Evolutionary conservation across 2,888 invertebrate genomes (phyloP).

Genomic region (Drosophila suboccidentalis): DNA sequence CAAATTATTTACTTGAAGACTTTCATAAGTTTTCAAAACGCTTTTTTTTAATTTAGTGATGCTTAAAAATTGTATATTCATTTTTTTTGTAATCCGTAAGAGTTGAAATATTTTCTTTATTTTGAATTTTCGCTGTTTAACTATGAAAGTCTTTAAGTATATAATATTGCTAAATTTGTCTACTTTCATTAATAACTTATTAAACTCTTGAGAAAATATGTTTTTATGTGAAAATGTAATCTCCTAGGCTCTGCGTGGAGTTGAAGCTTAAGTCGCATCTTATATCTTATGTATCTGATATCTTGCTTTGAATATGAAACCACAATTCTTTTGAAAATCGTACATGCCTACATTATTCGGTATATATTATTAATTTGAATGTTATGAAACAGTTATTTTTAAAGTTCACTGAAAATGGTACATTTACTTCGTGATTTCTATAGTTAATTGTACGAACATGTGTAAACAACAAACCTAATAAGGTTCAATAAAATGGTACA

Average conservation of each 20-base stretch:
- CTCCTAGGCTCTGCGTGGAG: conserved; percentile 40
- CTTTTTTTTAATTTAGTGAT: too few relatives aligned
- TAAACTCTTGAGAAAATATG: background rate
- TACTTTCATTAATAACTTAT: background rate
- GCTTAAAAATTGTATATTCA: too few relatives aligned
- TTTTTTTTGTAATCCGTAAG: too few relatives aligned
- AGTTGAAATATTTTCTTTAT: background rate
- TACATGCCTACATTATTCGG: background rate
- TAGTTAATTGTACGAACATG: too few relatives aligned
- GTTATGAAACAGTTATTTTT: too few relatives aligned
- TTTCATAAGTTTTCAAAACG: background rate
- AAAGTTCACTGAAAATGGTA: background rate
- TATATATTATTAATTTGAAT: background rate
- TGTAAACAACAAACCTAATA: too few relatives aligned
- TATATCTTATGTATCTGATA: conserved; percentile 5
- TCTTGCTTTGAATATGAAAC: background rate
- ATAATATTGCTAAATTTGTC: background rate
- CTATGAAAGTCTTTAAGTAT: background rate
- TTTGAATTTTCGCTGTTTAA: background rate
- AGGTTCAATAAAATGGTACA: background rate
- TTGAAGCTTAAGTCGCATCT: conserved; percentile 27
- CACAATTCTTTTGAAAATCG: background rate
- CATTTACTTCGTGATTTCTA: conserved; percentile 1
- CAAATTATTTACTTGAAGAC: background rate
- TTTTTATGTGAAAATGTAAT: background rate